Conservation (phyloP, 2,113 vertebrate species). For the Labrus mixtus region DNA sequence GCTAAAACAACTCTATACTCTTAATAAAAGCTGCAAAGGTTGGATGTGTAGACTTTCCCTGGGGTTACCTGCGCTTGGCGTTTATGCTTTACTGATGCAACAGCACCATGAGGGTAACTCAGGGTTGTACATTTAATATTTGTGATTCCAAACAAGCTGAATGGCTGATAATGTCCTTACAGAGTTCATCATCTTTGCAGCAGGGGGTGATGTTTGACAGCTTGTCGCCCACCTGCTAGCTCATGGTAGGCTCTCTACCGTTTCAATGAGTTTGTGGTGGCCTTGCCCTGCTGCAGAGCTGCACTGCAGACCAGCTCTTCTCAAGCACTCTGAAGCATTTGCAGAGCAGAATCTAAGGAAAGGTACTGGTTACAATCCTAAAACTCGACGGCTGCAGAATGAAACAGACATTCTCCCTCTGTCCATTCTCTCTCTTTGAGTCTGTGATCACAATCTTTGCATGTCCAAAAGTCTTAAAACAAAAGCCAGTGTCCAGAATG, state of each 20-base stretch:
- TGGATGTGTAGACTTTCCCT: neutral
- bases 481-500: conserved; percentile 28
- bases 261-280: conserved; percentile 19
- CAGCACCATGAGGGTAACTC: neutral
- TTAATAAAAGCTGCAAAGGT: neutral
- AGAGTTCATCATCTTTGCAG: conserved; percentile 31
- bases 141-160: neutral
- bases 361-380: neutral
- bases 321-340: neutral
- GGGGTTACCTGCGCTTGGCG: neutral
- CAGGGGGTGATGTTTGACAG: conserved; percentile 41
- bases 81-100: neutral
- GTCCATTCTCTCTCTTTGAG: neutral
- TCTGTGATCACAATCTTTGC: neutral
- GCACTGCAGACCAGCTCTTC: neutral
- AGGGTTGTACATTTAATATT: neutral
- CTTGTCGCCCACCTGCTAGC: conserved; percentile 8
- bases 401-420: neutral
- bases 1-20: neutral
- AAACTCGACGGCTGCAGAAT: neutral
- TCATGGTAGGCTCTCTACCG: neutral
- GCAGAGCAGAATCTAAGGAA: neutral
- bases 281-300: neutral
- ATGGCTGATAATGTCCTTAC: neutral
- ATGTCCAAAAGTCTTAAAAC: conserved; percentile 2